Evolutionary conservation across 2,797 vertebrate genomes (phyloP).

Genomic region (Molossus molossus): DNA sequence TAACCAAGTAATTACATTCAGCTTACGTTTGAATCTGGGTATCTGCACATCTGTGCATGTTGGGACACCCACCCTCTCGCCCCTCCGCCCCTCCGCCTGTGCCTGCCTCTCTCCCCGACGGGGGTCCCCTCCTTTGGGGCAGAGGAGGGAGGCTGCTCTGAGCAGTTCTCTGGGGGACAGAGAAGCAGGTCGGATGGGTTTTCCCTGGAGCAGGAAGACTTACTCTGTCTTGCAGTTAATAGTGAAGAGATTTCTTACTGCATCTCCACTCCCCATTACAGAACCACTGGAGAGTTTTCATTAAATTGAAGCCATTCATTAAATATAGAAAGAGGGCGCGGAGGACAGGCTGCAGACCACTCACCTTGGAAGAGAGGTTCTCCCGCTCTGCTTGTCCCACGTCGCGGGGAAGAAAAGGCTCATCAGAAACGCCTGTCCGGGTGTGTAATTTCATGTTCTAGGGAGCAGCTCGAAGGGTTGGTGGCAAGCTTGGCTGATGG

Average conservation of each 20-base stretch:
- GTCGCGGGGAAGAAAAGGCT: neutral
- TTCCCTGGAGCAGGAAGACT: neutral
- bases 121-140: neutral
- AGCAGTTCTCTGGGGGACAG: neutral
- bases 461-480: neutral
- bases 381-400: neutral
- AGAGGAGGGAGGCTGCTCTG: neutral
- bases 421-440: neutral
- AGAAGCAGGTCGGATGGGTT: neutral
- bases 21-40: conserved; percentile 81
- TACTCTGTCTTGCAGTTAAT: neutral
- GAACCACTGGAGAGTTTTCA: neutral
- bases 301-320: conserved; percentile 69
- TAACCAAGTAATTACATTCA: conserved; percentile 86
- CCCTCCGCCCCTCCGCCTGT: neutral
- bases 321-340: neutral
- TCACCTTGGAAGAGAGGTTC: neutral
- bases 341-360: neutral
- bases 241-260: neutral
- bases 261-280: neutral
- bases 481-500: neutral
- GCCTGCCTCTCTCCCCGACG: conserved; percentile 32
- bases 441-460: conserved; percentile 13
- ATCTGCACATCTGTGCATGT: conserved; percentile 67
- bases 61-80: rapidly evolving